Evolutionary conservation across 2,888 invertebrate species (phyloP).

Genomic region (Parthenolecanium corni): DNA sequence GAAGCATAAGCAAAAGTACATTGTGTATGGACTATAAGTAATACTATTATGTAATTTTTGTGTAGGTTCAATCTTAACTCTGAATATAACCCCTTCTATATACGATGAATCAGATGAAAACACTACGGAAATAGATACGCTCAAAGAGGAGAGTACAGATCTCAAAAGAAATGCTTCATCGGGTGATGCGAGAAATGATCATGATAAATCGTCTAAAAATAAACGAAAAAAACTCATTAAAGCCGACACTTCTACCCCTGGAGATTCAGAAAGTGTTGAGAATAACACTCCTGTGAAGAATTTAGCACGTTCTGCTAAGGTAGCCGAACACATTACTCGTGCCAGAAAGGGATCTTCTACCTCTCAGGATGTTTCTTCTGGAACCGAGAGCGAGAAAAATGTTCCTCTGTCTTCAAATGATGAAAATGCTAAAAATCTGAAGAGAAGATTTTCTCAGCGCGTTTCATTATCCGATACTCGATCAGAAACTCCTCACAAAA

Average conservation of each 20-base stretch:
- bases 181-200: not conserved
- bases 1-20: not conserved
- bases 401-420: conserved; percentile 4
- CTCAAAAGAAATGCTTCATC: not conserved
- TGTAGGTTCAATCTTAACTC: conserved; percentile 13
- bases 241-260: not conserved
- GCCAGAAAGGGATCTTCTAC: conserved; percentile 6
- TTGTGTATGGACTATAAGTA: too few species aligned
- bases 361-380: conserved; percentile 1
- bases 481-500: not conserved
- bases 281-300: not conserved
- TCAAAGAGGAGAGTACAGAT: conserved; percentile 1
- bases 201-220: not conserved
- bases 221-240: conserved; percentile 2
- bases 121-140: not conserved
- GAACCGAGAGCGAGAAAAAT: conserved; percentile 10
- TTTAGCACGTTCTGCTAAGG: not conserved
- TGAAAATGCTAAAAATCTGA: not conserved
- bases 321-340: not conserved
- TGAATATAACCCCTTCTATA: not conserved
- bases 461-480: conserved; percentile 5
- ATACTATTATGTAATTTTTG: too few species aligned
- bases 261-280: not conserved
- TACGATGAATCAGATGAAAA: conserved; percentile 10
- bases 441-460: conserved; percentile 15